Evolutionary conservation across 2,113 vertebrate species (phyloP).

Genomic region (Beaufortia kweichowensis): DNA sequence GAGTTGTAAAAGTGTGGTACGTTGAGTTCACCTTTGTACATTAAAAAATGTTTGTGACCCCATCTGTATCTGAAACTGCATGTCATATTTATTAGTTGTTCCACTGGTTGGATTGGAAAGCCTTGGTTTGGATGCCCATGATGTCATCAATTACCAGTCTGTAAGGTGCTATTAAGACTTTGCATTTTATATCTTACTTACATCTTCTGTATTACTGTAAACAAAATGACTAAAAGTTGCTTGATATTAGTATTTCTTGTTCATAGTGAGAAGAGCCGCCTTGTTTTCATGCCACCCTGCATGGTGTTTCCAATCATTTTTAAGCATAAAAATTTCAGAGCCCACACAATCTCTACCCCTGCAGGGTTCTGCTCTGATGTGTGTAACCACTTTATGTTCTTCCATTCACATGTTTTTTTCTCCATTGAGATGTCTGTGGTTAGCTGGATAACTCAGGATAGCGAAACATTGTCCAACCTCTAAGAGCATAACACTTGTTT

Average conservation of each 20-base stretch:
- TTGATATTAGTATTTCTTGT: neutral
- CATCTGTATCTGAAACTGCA: no score
- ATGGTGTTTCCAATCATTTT: constrained; percentile 34
- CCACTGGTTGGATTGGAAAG: no score
- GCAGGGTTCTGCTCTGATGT: constrained; percentile 18
- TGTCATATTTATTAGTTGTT: neutral
- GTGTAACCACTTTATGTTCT: constrained; percentile 32
- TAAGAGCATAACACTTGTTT: neutral
- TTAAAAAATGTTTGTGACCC: no score
- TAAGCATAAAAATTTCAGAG: constrained; percentile 17
- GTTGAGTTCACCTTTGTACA: no score
- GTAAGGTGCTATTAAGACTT: neutral
- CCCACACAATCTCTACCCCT: neutral
- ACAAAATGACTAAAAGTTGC: neutral
- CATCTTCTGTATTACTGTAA: neutral
- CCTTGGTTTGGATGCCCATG: no score
- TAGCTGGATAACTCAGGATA: neutral
- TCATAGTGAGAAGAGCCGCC: neutral
- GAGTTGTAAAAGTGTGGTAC: no score
- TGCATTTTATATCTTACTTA: neutral
- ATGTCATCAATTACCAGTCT: no score
- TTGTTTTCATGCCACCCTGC: neutral
- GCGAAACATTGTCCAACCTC: neutral
- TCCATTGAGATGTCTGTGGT: constrained; percentile 6
- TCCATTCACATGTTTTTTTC: constrained; percentile 20